Conservation (phyloP, 2,797 vertebrate genomes). For the Hyperoplus immaculatus region DNA sequence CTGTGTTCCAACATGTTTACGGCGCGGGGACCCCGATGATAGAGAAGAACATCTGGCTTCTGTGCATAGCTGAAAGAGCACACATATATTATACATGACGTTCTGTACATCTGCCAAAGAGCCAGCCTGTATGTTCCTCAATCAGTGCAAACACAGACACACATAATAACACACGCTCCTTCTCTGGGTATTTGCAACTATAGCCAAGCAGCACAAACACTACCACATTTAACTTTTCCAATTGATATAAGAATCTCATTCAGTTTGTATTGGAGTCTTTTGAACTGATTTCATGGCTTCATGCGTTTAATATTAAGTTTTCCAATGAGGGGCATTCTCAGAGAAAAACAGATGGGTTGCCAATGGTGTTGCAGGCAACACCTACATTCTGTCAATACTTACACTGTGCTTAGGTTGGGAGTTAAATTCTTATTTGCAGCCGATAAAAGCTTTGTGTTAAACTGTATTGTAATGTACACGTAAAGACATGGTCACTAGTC, state of each 20-base stretch:
- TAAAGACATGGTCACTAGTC: constrained; percentile 3
- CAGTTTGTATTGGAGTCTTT: constrained; percentile 2
- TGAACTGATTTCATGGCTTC: constrained; percentile 12
- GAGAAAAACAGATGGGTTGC: constrained; percentile 75
- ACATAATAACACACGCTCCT: constrained; percentile 38
- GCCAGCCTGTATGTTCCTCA: constrained; percentile 71
- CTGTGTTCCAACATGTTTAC: constrained; percentile 79
- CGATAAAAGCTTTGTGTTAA: constrained; percentile 33
- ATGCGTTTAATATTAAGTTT: constrained; percentile 62
- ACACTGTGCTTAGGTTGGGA: constrained; percentile 46
- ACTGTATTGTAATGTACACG: constrained; percentile 9
- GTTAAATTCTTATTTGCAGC: constrained; percentile 43
- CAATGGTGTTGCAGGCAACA: constrained; percentile 68
- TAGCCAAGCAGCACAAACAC: constrained; percentile 26
- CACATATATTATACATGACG: constrained; percentile 87
- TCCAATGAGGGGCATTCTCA: constrained; percentile 58
- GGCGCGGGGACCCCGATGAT: constrained; percentile 68
- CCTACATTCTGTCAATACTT: constrained; percentile 75
- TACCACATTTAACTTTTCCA: not conserved
- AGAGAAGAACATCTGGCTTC: constrained; percentile 86
- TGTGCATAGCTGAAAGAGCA: constrained; percentile 84
- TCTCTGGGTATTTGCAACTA: constrained; percentile 18
- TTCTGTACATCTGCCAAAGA: constrained; percentile 85
- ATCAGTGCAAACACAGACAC: constrained; percentile 70
- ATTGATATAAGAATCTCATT: constrained; percentile 14